Evolutionary conservation across 2,113 vertebrate genomes (phyloP), one percentile per base, ranked within the genome.

Genomic region (Cheilinus undulatus): DNA sequence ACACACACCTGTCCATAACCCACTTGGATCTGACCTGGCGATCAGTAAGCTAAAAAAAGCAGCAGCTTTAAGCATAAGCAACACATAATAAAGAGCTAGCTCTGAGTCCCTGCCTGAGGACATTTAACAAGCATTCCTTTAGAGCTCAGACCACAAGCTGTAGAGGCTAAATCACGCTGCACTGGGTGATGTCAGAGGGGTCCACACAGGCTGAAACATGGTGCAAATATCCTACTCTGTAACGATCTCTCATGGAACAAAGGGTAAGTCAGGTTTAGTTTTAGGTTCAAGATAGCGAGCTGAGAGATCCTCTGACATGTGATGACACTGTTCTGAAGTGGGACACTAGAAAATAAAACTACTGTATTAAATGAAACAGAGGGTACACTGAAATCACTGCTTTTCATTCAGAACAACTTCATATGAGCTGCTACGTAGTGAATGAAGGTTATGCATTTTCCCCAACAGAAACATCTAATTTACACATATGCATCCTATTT

Each of bases 1-100:
- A 86, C 78, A 79, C 86, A 89, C 86, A 87, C 73, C 81, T 76
- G 76, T 68, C 72, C 54, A 65, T 61, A 58, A 77, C 52, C 76
- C 73, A 81, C 80, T 83, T 76, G 71, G 87, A 84, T 76, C n/a
- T 3, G 59, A 81, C 69, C 72, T 77, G 59, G 45, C 50, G 45
- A 65, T 78, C 42, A 58, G 48, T 30, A 51, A 19, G 49, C 63
- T 78, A 59, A 84, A 85, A 84, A 48, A 74, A 66, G 48, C 56
- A 32, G 53, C 32, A 12, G 50, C 45, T 67, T 73, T 62, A 76
- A 34, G 66, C 62, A 48, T 38, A 53, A 68, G 68, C 76, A 62
- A 40, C 48, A 19, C 20, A 30, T 20, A 77, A 13, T 27, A 45
- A 38, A 66, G 14, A 64, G 24, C 7, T 3, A 22, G 28, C 32